Conservation (phyloP, 2,113 vertebrate genomes). For the Machaerirhynchus nigripectus region DNA sequence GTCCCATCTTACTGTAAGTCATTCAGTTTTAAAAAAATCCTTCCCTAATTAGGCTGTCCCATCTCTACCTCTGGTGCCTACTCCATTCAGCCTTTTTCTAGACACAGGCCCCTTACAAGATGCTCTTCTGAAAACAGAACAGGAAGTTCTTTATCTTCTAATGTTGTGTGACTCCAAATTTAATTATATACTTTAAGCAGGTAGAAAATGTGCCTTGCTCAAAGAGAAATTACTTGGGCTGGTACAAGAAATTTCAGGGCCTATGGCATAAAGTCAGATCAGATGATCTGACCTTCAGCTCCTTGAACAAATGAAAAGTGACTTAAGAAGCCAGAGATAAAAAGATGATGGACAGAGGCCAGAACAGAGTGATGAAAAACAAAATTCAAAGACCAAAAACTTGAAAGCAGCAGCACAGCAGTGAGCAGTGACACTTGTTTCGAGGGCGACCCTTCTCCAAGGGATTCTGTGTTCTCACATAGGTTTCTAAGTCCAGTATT, state of each 20-base stretch:
- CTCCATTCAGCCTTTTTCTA: background rate
- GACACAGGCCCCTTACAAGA: background rate
- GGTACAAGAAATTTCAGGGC: slow-evolving; percentile 7
- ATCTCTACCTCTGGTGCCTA: background rate
- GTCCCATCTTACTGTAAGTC: background rate
- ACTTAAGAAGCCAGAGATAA: background rate
- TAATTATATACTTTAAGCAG: slow-evolving; percentile 7
- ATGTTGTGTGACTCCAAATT: background rate
- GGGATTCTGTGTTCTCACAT: background rate
- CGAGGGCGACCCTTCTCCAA: background rate
- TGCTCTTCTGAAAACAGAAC: background rate
- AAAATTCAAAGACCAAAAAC: background rate
- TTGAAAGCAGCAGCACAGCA: background rate
- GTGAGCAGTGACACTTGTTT: background rate
- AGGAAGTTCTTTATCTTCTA: slow-evolving; percentile 43
- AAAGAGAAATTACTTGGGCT: slow-evolving; percentile 19
- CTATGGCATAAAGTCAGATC: background rate
- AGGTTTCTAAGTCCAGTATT: background rate
- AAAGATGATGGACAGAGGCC: background rate
- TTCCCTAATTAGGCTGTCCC: background rate
- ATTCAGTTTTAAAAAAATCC: background rate
- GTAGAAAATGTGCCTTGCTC: slow-evolving; percentile 2
- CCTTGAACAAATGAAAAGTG: background rate
- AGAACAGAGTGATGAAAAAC: background rate
- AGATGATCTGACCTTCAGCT: background rate